Base-by-base conservation (phyloP, 2,797 vertebrate species). In the Gadopsis marmoratus region DNA sequence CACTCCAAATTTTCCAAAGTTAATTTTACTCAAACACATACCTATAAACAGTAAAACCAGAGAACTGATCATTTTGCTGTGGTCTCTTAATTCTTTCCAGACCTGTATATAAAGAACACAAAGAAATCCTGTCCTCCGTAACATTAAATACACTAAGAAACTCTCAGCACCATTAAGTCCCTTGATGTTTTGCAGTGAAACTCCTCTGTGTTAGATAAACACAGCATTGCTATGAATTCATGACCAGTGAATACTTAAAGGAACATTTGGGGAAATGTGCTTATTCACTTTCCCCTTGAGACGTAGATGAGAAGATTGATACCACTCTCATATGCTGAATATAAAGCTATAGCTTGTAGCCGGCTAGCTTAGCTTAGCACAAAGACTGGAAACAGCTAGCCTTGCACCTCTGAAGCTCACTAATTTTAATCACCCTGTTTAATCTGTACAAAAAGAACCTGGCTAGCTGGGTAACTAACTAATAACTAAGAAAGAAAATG, bases 231-330 rank as follows among this genome's bases (percentile, higher is more conserved):
- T 59, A 62, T n/a, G 7, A 31, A 39, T 68, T 71, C 31, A 61
- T 54, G 37, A 55, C 61, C 41, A 41, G 19, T 62, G 4, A 62
- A 71, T 60, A 37, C 31, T 72, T 23, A 19, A 66, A 72, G 11
- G 45, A 78, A 59, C 6, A 60, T 65, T 74, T 54, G 33, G 43
- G 54, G 19, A 66, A 51, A 61, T 47, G 37, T 10, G 13, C 50
- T 71, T 35, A 39, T 71, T 70, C 10, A 6, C 55, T 69, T 26
- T 60, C 47, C 23, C 0, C 7, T 17, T 41, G 9, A 35, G 21
- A 48, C 41, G 47, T 14, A 48, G 31, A 66, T 66, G 55, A 60
- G 23, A 64, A 48, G 21, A 51, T 39, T 19, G 12, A 41, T n/a
- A 29, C 5, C 21, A 43, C 39, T 58, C 13, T 65, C 23, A 10